phyloP scores from a whole-genome alignment of 2,888 invertebrate species.

The Rhimphoctona megacephalus region DNA sequence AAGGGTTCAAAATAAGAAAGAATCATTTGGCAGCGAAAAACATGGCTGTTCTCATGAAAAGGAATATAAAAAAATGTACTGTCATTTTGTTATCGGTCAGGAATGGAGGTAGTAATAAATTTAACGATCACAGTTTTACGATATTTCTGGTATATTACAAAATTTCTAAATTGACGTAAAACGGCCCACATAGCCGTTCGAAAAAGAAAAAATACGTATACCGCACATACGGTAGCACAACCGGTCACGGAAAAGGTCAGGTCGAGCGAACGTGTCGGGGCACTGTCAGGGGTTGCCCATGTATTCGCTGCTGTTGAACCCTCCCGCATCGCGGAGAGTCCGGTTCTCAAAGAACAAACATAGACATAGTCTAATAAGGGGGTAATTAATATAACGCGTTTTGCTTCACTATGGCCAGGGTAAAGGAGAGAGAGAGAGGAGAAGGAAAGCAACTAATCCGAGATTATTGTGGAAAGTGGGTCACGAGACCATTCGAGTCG shows the following conservation, averaged over 20 bases:
- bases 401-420: conserved; percentile 1
- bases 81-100: neutral
- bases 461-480: conserved; percentile 54
- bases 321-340: conserved; percentile 19
- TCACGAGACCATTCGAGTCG: conserved; percentile 41
- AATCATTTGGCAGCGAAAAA: neutral
- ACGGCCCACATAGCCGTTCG: neutral
- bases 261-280: conserved; percentile 54
- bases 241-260: conserved; percentile 62
- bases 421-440: conserved; percentile 12
- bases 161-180: neutral
- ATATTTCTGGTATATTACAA: neutral
- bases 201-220: conserved; percentile 15
- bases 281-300: conserved; percentile 28
- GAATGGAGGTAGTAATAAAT: neutral
- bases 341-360: conserved; percentile 21
- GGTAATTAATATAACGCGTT: conserved; percentile 62
- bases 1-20: neutral
- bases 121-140: neutral
- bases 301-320: neutral
- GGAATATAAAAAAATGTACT: neutral
- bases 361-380: conserved; percentile 46
- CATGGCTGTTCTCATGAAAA: neutral
- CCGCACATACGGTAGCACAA: conserved; percentile 37
- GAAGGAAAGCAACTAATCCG: conserved; percentile 47